Evolutionary conservation across 2,797 vertebrate genomes (phyloP).

Genomic region (Pseudochromis fuscus): DNA sequence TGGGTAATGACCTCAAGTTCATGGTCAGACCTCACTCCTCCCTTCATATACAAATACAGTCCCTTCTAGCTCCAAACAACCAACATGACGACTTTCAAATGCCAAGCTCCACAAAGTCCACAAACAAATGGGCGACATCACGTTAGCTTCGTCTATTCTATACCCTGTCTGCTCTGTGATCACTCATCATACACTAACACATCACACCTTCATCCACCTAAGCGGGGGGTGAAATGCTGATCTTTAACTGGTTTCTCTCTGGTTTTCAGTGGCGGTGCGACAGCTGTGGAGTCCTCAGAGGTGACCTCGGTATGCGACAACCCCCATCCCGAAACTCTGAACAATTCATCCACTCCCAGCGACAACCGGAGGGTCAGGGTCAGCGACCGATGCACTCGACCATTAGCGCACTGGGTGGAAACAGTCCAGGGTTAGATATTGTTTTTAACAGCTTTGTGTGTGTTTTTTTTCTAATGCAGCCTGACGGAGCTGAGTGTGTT

Average conservation of each 20-base stretch:
- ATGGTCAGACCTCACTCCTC: too few species aligned
- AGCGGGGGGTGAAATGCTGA: too few species aligned
- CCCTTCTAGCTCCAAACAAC: too few species aligned
- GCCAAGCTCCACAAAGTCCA: too few species aligned
- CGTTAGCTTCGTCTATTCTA: too few species aligned
- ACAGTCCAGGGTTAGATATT: background rate
- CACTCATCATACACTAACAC: background rate
- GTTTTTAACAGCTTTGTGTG: conserved; percentile 30
- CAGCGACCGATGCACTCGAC: conserved; percentile 58
- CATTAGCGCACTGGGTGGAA: background rate
- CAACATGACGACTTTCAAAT: too few species aligned
- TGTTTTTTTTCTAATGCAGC: conserved; percentile 73
- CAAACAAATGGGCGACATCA: too few species aligned
- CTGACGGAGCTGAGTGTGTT: conserved; percentile 86
- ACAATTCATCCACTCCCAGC: conserved; percentile 76
- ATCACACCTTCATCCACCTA: background rate
- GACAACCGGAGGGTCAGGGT: conserved; percentile 87
- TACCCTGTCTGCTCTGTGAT: background rate
- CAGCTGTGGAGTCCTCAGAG: conserved; percentile 83
- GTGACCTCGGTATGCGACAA: conserved; percentile 77
- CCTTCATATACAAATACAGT: too few species aligned
- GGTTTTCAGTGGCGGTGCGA: conserved; percentile 79
- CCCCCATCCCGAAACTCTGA: conserved; percentile 73
- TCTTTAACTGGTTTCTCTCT: conserved; percentile 28
- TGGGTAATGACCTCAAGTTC: too few species aligned